Conservation (phyloP, 2,113 vertebrate species). For the Aplodontia rufa region DNA sequence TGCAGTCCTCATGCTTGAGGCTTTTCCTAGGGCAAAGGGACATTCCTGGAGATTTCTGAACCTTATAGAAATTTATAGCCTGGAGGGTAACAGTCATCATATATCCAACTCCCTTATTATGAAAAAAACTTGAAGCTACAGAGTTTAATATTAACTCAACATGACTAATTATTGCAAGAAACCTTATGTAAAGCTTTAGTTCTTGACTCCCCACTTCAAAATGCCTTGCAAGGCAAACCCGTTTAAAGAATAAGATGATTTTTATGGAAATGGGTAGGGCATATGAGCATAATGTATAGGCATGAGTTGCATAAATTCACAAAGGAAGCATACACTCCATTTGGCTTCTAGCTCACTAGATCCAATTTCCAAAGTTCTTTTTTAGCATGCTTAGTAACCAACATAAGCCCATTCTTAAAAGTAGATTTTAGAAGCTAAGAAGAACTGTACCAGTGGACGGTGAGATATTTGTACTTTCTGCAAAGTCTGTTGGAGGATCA, state of each 20-base stretch:
- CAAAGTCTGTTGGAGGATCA: not conserved
- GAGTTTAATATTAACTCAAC: not conserved
- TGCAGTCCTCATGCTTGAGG: not conserved
- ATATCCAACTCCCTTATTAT: not conserved
- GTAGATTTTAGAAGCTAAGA: not conserved
- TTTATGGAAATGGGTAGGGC: not conserved
- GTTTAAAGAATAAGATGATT: not conserved
- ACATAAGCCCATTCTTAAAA: not conserved
- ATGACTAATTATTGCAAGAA: not conserved
- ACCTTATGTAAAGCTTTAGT: not conserved
- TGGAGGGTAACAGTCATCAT: not conserved
- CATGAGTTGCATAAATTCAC: not conserved
- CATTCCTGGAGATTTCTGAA: conserved; percentile 5
- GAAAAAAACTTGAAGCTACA: not conserved
- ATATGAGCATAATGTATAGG: not conserved
- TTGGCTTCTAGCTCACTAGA: not conserved
- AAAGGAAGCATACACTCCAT: not conserved
- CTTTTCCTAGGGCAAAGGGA: not conserved
- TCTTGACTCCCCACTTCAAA: not conserved
- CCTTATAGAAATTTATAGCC: not conserved
- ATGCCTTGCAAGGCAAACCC: not conserved
- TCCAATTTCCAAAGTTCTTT: not conserved
- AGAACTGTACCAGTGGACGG: not conserved
- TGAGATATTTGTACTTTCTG: not conserved
- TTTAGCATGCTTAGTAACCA: not conserved